A percentile compares a stretch with the other conserved stretches of the same genome.
Evolutionary conservation across 2,888 invertebrate species (phyloP).

Genomic region (Athalia circularis): DNA sequence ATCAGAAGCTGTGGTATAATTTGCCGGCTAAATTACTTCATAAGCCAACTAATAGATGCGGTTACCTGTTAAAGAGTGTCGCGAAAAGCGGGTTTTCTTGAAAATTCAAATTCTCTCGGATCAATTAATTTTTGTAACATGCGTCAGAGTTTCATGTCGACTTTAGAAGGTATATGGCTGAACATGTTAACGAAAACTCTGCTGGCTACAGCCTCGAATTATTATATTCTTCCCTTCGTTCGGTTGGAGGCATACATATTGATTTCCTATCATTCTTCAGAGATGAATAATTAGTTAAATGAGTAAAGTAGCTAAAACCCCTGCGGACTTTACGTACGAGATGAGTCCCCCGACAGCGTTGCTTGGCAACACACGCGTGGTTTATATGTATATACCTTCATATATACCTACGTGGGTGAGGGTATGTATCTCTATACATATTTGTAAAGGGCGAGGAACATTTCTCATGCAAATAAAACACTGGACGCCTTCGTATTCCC

Average conservation of each 20-base stretch:
- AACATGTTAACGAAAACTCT: no score
- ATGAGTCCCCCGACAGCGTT: conserved; percentile 55
- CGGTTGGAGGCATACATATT: neutral
- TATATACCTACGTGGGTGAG: neutral
- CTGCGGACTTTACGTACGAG: conserved; percentile 52
- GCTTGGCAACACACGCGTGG: conserved; percentile 70
- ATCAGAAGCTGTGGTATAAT: conserved; percentile 67
- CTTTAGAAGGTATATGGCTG: no score
- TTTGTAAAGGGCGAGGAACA: conserved; percentile 64
- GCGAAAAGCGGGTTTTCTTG: neutral
- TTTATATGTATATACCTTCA: conserved; percentile 51
- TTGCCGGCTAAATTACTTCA: conserved; percentile 16
- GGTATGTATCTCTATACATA: no score
- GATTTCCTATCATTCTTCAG: conserved; percentile 52
- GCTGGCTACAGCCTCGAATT: no score
- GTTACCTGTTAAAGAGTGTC: neutral
- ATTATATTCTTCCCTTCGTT: neutral
- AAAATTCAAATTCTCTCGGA: no score
- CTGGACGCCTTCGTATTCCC: conserved; percentile 56
- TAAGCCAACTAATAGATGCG: neutral
- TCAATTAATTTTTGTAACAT: no score
- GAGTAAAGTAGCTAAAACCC: conserved; percentile 69
- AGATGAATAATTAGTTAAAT: conserved; percentile 62
- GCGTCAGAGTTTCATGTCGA: no score
- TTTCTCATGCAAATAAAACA: conserved; percentile 68